phyloP scores from a whole-genome alignment of 1,140 invertebrate species.

The Helicorthomorpha holstii region DNA sequence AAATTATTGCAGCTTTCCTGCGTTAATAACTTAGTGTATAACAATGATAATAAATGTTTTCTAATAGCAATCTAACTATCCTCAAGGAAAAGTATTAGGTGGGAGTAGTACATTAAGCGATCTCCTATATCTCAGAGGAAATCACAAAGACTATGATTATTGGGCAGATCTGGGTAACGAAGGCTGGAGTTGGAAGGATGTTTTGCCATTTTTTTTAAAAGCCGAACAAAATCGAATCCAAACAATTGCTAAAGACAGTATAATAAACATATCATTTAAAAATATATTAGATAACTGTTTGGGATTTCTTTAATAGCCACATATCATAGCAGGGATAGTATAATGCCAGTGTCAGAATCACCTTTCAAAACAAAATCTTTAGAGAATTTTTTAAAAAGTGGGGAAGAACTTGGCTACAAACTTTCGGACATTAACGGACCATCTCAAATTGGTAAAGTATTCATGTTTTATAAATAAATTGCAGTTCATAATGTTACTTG shows the following conservation, averaged over 20 bases:
- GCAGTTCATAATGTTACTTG: too few species aligned
- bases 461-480: too few species aligned
- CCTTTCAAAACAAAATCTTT: too few species aligned
- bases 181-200: slow-evolving; percentile 77
- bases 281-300: too few species aligned
- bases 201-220: slow-evolving; percentile 44
- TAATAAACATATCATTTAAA: too few species aligned
- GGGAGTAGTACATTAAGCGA: slow-evolving; percentile 64
- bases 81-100: slow-evolving; percentile 23
- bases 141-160: slow-evolving; percentile 68
- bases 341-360: too few species aligned
- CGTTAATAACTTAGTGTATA: too few species aligned
- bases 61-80: slow-evolving; percentile 14
- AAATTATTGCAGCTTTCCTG: too few species aligned
- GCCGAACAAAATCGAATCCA: slow-evolving; percentile 26
- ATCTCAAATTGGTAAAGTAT: neutral
- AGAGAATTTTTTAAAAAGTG: neutral
- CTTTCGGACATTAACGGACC: neutral
- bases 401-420: neutral
- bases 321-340: too few species aligned
- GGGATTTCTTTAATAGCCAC: too few species aligned
- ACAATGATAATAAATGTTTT: too few species aligned
- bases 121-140: slow-evolving; percentile 76
- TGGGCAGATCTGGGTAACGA: slow-evolving; percentile 67
- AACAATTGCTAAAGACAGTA: neutral